Evolutionary conservation across 2,113 vertebrate genomes (phyloP).

Genomic region (Alaudala cheleensis): DNA sequence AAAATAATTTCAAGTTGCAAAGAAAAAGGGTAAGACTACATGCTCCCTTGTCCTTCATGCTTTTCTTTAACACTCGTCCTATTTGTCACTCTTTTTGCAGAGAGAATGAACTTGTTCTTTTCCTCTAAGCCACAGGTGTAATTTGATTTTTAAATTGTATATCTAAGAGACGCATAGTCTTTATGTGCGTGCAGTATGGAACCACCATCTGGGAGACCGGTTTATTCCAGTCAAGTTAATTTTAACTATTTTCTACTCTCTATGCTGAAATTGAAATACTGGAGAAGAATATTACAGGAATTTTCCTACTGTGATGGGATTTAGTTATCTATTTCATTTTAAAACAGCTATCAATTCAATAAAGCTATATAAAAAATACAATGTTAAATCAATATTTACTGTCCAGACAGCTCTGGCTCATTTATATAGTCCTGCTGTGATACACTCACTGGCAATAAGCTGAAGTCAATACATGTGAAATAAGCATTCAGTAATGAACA

Average conservation of each 20-base stretch:
- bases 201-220: not conserved
- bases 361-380: conserved; percentile 35
- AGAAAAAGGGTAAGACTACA: not conserved
- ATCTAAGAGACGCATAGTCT: not conserved
- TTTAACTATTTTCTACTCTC: not conserved
- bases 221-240: not conserved
- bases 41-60: not conserved
- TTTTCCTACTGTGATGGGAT: conserved; percentile 28
- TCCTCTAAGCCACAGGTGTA: not conserved
- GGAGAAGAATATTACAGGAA: not conserved
- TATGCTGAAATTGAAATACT: not conserved
- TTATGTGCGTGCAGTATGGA: not conserved
- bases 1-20: not conserved
- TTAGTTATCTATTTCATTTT: conserved; percentile 22
- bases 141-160: not conserved
- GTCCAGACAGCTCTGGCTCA: not conserved
- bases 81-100: not conserved
- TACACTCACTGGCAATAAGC: not conserved
- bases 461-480: not conserved
- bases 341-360: conserved; percentile 55
- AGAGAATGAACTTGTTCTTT: not conserved
- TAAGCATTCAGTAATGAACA: conserved; percentile 13
- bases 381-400: conserved; percentile 62
- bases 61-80: not conserved
- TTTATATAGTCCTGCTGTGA: not conserved